phyloP scores from a whole-genome alignment of 92 coral and sea anemone species.

The Bergia puertoricense region DNA sequence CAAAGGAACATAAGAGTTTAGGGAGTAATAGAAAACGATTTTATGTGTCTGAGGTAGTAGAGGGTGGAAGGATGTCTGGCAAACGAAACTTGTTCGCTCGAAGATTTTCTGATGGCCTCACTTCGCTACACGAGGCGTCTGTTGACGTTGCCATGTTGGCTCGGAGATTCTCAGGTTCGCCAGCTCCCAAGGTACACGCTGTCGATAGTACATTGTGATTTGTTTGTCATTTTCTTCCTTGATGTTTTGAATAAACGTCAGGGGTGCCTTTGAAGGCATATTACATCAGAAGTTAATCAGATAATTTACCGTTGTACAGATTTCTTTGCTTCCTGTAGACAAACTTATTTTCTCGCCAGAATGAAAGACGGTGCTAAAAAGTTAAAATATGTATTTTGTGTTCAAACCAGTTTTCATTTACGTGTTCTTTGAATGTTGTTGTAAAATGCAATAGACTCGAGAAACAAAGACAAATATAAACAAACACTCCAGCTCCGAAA shows the following conservation, averaged over 20 bases:
- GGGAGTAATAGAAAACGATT: constrained; percentile 1
- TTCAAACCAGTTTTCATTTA: neutral
- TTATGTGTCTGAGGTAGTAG: neutral
- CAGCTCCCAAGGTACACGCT: constrained; percentile 4
- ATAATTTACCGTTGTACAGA: neutral
- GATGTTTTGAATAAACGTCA: neutral
- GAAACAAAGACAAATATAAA: constrained; percentile 10
- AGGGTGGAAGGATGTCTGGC: neutral
- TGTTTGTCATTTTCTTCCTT: neutral
- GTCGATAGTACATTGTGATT: neutral
- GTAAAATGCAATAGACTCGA: neutral
- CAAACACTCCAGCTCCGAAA: neutral
- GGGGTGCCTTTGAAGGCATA: neutral
- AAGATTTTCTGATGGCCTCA: constrained; percentile 30
- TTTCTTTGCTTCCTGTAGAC: neutral
- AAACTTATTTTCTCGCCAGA: neutral
- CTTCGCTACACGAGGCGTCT: neutral
- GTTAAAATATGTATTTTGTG: neutral
- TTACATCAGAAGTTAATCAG: neutral
- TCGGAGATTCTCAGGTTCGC: constrained; percentile 11
- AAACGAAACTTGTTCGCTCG: constrained; percentile 37
- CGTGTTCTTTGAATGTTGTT: neutral
- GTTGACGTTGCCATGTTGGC: constrained; percentile 5
- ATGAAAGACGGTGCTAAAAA: neutral
- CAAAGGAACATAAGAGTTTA: neutral